Evolutionary conservation across 2,797 vertebrate species (phyloP), one percentile per base, ranked within the genome.

Genomic region (Pyrocephalus nanus): DNA sequence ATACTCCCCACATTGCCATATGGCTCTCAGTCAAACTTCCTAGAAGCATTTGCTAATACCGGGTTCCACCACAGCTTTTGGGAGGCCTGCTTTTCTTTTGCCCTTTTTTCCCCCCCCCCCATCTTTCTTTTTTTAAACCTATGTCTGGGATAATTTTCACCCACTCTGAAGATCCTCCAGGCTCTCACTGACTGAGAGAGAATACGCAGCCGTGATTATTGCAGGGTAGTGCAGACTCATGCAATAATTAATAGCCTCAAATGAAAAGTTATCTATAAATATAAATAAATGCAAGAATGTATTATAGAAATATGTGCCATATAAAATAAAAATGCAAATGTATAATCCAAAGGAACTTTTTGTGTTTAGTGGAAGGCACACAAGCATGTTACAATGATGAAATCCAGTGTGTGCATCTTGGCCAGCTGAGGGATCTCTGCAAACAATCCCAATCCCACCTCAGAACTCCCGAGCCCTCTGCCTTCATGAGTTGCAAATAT

Each of bases 1-100:
- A 96, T 96, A 95, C 84, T 95, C 94, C 93, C 94, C 94, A 87
- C 93, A 94, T 85, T 95, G 94, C 95, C 95, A 96, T 96, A 96
- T 96, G 96, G 96, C 95, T 92, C 90, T 88, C 94, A 90, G 95
- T 95, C 94, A 96, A 97, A 96, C 88, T 95, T 96, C 95, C 95
- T 94, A 93, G 94, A 96, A 96, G 90, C 90, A 90, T 96, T 95
- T 93, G 88, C 94, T 95, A 95, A 96, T 86, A 92, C 77, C 2
- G 20, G 90, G 67, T 82, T 96, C 93, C 88, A 92, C 93, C 90
- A 90, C 90, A 96, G 94, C 77, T 85, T 95, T 95, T 90, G 93
- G 90, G 93, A 96, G 93, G 92, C 94, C 88, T 92, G 92, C 47
- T 88, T 94, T 90, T 34, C 92, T 92, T 93, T 75, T 60, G 45